Evolutionary conservation across 1,140 invertebrate genomes (phyloP).

Genomic region (Eumeta japonica): DNA sequence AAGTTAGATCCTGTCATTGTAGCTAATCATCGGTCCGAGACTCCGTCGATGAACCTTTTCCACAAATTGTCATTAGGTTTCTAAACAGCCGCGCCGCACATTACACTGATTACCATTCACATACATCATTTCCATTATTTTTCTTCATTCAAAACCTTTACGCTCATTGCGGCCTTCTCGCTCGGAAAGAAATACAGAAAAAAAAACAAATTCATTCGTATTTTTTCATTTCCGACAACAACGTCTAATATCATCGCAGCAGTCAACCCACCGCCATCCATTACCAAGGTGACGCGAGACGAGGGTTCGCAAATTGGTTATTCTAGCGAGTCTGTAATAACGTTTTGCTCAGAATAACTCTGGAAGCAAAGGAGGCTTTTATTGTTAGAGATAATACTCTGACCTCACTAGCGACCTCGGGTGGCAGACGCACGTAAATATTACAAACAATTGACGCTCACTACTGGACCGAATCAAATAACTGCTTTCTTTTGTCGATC

Average conservation of each 20-base stretch:
- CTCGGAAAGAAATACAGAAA: too few relatives aligned
- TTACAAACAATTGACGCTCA: background rate
- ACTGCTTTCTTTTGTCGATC: background rate
- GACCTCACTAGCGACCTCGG: background rate
- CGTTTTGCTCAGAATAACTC: background rate
- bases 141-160: too few relatives aligned
- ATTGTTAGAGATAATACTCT: background rate
- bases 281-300: constrained; percentile 18
- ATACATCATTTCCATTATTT: too few relatives aligned
- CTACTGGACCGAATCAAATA: background rate
- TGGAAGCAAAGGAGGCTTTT: background rate
- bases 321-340: constrained; percentile 6
- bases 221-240: too few relatives aligned
- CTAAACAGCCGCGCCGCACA: too few relatives aligned
- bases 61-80: too few relatives aligned
- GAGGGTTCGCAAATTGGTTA: constrained; percentile 20
- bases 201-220: too few relatives aligned
- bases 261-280: constrained; percentile 14
- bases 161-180: too few relatives aligned
- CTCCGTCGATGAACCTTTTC: too few relatives aligned
- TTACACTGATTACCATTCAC: too few relatives aligned
- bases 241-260: constrained; percentile 18
- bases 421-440: background rate
- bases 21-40: too few relatives aligned
- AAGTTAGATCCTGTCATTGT: too few relatives aligned